These are phyloP conservation scores for Marisa cornuarietis DNA, from an alignment of 1,140 invertebrate genomes.

Conservation along the genomic window DNA sequence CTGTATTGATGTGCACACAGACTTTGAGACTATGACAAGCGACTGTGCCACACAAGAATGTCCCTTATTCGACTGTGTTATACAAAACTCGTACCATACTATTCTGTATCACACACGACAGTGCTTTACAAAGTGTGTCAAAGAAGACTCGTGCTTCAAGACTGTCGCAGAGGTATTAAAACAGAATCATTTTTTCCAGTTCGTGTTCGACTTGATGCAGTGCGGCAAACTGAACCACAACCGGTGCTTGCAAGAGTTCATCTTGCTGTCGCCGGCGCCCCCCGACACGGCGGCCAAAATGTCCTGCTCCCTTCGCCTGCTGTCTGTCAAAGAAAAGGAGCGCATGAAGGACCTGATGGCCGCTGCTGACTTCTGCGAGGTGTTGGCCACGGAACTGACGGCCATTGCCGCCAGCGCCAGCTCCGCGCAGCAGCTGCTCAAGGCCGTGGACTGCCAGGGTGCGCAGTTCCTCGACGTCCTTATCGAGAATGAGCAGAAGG, in stretches of 20 bases:
- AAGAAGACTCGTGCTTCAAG: too few species aligned
- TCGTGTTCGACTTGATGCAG: slow-evolving; percentile 98
- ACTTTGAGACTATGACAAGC: too few species aligned
- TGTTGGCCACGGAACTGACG: slow-evolving; percentile 95
- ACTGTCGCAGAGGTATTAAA: background rate
- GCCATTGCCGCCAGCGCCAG: slow-evolving; percentile 92
- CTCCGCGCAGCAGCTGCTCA: slow-evolving; percentile 74
- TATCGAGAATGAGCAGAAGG: slow-evolving; percentile 98
- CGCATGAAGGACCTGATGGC: slow-evolving; percentile 93
- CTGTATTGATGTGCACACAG: too few species aligned
- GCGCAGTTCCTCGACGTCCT: slow-evolving; percentile 96
- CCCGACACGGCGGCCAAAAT: slow-evolving; percentile 98
- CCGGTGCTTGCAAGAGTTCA: slow-evolving; percentile 95
- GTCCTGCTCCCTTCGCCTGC: slow-evolving; percentile 81
- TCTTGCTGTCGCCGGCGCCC: slow-evolving; percentile 94
- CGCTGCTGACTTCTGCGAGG: slow-evolving; percentile 94
- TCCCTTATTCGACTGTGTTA: too few species aligned
- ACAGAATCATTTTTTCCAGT: slow-evolving; percentile 70
- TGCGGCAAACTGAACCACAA: slow-evolving; percentile 97
- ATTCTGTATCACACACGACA: too few species aligned
- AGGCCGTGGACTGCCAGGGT: slow-evolving; percentile 70
- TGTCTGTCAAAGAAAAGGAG: slow-evolving; percentile 92
- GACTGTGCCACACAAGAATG: too few species aligned
- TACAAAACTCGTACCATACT: too few species aligned
- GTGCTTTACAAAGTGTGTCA: too few species aligned